phyloP scores from a whole-genome alignment of 1,140 invertebrate genomes.

The Drosophila asahinai region DNA sequence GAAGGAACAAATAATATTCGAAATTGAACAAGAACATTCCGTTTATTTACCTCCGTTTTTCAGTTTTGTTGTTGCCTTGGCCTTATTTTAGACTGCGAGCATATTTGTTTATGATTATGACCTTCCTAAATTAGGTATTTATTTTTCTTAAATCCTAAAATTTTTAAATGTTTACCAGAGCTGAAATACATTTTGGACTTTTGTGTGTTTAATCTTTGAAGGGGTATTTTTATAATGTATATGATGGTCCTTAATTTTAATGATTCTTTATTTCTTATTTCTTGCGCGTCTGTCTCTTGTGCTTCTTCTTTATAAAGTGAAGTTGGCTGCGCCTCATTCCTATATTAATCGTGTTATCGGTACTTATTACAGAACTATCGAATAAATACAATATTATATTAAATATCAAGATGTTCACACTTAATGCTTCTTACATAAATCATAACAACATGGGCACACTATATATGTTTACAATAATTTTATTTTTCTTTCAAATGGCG shows the following conservation, averaged over 20 bases:
- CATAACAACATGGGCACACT: too few relatives aligned
- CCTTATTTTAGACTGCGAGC: conserved; percentile 20
- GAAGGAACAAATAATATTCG: neutral
- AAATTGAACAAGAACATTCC: neutral
- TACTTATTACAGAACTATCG: too few relatives aligned
- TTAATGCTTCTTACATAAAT: too few relatives aligned
- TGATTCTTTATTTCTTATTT: too few relatives aligned
- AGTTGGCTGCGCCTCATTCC: too few relatives aligned
- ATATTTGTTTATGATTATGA: conserved; percentile 25
- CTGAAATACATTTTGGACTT: neutral
- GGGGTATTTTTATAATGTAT: neutral
- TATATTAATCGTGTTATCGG: too few relatives aligned
- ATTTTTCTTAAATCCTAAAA: neutral
- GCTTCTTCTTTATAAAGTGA: too few relatives aligned
- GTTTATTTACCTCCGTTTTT: conserved; percentile 11
- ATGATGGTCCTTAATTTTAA: too few relatives aligned
- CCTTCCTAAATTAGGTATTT: conserved; percentile 14
- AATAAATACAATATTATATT: too few relatives aligned
- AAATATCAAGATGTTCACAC: too few relatives aligned
- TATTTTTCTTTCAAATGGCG: neutral
- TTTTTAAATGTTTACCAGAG: neutral
- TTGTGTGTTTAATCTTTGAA: conserved; percentile 5
- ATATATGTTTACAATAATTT: neutral
- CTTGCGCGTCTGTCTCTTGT: too few relatives aligned
- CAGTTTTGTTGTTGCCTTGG: conserved; percentile 13